Evolutionary conservation across 2,888 invertebrate species (phyloP).

Genomic region (Torymus tubicola): DNA sequence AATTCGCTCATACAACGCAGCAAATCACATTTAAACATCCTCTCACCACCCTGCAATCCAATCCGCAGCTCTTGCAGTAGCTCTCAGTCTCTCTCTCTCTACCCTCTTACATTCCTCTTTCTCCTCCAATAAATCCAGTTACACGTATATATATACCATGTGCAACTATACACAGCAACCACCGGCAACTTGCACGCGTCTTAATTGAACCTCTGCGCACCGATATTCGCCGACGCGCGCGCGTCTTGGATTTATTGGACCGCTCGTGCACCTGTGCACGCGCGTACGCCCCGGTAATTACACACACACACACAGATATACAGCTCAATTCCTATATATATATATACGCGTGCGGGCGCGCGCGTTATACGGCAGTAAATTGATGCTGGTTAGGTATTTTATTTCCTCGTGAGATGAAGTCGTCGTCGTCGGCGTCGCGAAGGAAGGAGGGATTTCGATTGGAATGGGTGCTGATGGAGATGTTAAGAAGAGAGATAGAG

Average conservation of each 20-base stretch:
- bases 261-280: slow-evolving; percentile 32
- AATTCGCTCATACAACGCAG: too few relatives aligned
- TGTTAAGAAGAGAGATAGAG: too few relatives aligned
- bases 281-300: slow-evolving; percentile 33
- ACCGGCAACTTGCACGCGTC: background rate
- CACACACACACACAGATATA: background rate
- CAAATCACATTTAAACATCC: too few relatives aligned
- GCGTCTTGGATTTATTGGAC: slow-evolving; percentile 29
- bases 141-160: too few relatives aligned
- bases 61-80: too few relatives aligned
- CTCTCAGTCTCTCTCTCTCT: background rate
- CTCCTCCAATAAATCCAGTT: background rate
- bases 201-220: slow-evolving; percentile 36
- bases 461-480: too few relatives aligned
- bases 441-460: too few relatives aligned
- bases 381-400: slow-evolving; percentile 3
- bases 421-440: background rate
- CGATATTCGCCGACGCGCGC: background rate
- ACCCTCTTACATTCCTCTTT: background rate
- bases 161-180: background rate
- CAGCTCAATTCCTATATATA: too few relatives aligned
- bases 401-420: background rate
- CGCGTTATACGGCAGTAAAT: slow-evolving; percentile 5
- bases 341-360: too few relatives aligned
- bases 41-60: too few relatives aligned